phyloP scores from a whole-genome alignment of 2,113 vertebrate species.

The Cinclus cinclus region DNA sequence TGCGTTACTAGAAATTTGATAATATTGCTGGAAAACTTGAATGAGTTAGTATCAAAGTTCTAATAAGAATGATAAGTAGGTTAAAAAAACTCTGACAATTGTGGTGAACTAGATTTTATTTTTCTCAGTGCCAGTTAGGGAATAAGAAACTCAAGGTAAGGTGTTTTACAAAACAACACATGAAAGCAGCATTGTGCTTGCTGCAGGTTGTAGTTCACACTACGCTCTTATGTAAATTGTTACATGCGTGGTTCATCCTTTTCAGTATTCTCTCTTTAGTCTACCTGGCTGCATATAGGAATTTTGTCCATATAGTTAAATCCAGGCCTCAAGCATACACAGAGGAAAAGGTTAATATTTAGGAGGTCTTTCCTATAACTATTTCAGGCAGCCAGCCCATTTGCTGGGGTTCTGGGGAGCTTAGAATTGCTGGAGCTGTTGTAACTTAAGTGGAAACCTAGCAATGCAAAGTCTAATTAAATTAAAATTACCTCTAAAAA shows the following conservation, averaged over 20 bases:
- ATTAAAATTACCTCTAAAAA: not conserved
- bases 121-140: not conserved
- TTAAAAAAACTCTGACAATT: not conserved
- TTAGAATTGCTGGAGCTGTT: not conserved
- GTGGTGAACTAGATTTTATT: not conserved
- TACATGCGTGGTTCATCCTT: not conserved
- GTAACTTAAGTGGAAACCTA: not conserved
- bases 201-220: not conserved
- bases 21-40: not conserved
- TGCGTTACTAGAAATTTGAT: not conserved
- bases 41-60: not conserved
- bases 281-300: not conserved
- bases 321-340: not conserved
- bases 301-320: not conserved
- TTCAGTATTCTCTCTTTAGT: not conserved
- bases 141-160: not conserved
- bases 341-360: not conserved
- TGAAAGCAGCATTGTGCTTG: not conserved
- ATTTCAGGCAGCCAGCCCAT: not conserved
- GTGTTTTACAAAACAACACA: not conserved
- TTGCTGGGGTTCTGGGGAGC: not conserved
- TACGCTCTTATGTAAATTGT: not conserved
- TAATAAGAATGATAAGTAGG: not conserved
- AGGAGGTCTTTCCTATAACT: not conserved
- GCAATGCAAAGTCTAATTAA: not conserved